phyloP scores from a whole-genome alignment of 2,797 vertebrate genomes.

The Cuniculus paca region DNA sequence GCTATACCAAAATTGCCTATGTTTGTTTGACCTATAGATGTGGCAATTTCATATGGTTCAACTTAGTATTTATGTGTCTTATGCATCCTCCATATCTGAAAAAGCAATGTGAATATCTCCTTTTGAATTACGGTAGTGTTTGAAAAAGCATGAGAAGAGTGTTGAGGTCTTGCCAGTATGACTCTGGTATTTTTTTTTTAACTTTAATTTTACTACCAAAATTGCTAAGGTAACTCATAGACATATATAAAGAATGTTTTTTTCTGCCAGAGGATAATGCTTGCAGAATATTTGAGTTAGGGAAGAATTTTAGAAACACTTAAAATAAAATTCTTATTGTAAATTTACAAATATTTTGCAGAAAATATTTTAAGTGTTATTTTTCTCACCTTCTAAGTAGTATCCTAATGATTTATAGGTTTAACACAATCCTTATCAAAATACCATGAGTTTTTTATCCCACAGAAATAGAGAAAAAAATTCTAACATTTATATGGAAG shows the following conservation, averaged over 20 bases:
- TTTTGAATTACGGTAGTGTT: not conserved
- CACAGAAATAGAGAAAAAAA: not conserved
- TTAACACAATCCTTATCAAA: not conserved
- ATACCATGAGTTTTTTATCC: not conserved
- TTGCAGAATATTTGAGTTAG: conserved; percentile 44
- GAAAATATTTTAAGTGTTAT: not conserved
- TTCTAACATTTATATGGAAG: not conserved
- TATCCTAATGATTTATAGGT: not conserved
- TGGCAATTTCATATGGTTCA: conserved; percentile 36
- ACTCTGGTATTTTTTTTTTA: not conserved
- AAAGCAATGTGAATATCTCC: not conserved
- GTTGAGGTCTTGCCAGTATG: not conserved
- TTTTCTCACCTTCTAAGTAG: conserved; percentile 46
- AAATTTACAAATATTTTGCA: conserved; percentile 46
- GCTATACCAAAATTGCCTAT: not conserved
- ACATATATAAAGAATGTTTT: conserved; percentile 4
- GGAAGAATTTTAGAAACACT: conserved; percentile 28
- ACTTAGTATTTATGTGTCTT: conserved; percentile 6
- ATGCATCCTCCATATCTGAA: not conserved
- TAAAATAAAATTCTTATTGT: conserved; percentile 26
- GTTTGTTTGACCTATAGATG: conserved; percentile 38
- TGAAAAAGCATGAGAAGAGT: conserved; percentile 20
- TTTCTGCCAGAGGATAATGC: conserved; percentile 14
- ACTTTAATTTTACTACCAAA: not conserved
- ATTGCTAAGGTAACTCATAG: conserved; percentile 40